Evolutionary conservation across 2,888 invertebrate genomes (phyloP).

Genomic region (Chymomyza caudatula): DNA sequence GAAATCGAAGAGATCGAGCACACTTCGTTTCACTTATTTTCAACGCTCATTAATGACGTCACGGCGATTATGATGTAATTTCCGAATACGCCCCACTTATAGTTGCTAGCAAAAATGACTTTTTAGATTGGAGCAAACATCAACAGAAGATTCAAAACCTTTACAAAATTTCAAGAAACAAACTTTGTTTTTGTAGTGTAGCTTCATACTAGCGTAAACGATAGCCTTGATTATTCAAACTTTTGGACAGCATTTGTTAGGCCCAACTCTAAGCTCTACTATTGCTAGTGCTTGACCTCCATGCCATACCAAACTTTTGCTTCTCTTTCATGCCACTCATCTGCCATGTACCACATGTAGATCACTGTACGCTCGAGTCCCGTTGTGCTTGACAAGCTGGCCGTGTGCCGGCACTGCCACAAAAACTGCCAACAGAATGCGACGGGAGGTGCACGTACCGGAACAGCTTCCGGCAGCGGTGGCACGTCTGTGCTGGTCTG

Average conservation of each 20-base stretch:
- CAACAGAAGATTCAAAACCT: no score
- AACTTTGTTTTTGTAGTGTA: no score
- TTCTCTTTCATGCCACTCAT: neutral
- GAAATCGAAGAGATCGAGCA: no score
- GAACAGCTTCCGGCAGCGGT: conserved; percentile 20
- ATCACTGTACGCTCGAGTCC: conserved; percentile 88
- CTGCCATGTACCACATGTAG: conserved; percentile 77
- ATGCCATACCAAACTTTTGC: neutral
- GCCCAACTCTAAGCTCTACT: neutral
- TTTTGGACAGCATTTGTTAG: neutral
- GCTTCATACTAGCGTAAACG: no score
- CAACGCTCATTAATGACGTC: no score
- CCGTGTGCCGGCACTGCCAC: conserved; percentile 88
- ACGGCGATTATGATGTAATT: no score
- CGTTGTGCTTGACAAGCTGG: conserved; percentile 83
- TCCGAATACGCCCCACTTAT: no score
- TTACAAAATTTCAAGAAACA: no score
- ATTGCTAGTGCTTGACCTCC: neutral
- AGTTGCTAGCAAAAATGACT: no score
- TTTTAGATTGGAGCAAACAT: no score
- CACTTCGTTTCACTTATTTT: no score
- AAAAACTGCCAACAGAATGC: conserved; percentile 82
- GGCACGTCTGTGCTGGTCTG: conserved; percentile 61
- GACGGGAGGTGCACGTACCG: conserved; percentile 10
- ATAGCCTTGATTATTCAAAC: neutral